phyloP scores from a whole-genome alignment of 2,888 invertebrate genomes.

The Melanargia galathea region DNA sequence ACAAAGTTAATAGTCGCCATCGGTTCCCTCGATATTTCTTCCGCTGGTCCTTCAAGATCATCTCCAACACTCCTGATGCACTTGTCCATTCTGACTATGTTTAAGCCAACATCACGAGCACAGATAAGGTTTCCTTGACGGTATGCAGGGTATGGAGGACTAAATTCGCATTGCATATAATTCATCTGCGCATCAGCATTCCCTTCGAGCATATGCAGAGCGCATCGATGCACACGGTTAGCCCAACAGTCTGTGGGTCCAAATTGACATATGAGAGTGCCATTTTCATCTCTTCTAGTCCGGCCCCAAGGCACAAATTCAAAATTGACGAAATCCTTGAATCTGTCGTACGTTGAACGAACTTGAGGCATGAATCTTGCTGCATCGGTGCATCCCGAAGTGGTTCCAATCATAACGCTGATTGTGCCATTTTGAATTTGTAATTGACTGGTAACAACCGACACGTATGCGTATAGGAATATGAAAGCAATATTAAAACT shows the following conservation, averaged over 20 bases:
- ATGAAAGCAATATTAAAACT: not conserved
- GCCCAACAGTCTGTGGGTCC: conserved; percentile 66
- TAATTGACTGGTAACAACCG: conserved; percentile 8
- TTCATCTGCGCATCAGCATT: conserved; percentile 60
- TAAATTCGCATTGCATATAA: conserved; percentile 71
- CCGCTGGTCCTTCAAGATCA: conserved; percentile 54
- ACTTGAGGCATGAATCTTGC: conserved; percentile 59
- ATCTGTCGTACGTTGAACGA: conserved; percentile 54
- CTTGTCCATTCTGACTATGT: conserved; percentile 40
- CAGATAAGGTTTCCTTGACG: conserved; percentile 56
- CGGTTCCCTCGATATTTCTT: conserved; percentile 51
- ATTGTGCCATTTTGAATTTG: conserved; percentile 16
- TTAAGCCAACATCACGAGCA: conserved; percentile 56
- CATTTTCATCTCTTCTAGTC: conserved; percentile 51
- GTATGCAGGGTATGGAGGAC: conserved; percentile 52
- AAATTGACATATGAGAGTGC: conserved; percentile 59
- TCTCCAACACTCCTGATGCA: conserved; percentile 15
- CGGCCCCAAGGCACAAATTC: conserved; percentile 76
- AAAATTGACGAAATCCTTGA: conserved; percentile 60
- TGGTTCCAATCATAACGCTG: conserved; percentile 11
- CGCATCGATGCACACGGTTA: conserved; percentile 70
- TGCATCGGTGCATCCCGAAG: conserved; percentile 48
- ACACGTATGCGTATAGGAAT: conserved; percentile 1
- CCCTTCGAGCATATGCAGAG: conserved; percentile 53
- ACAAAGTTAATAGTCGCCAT: conserved; percentile 56